Conservation (phyloP, 35 echinoderm and acorn worm genomes). For the Eucidaris tribuloides region DNA sequence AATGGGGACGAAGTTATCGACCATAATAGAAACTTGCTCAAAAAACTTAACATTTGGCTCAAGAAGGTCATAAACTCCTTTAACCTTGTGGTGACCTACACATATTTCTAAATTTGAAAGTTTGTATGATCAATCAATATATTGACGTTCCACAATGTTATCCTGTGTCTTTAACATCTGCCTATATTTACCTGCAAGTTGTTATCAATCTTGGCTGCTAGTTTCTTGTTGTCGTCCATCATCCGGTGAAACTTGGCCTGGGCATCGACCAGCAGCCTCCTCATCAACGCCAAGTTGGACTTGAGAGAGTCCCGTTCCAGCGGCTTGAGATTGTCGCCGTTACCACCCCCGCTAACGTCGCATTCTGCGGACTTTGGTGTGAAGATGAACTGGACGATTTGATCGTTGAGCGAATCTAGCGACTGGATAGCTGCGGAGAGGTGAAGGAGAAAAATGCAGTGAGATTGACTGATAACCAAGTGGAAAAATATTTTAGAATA, state of each 20-base stretch:
- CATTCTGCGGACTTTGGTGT: conserved; percentile 86
- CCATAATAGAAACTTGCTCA: too few species aligned
- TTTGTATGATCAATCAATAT: not conserved
- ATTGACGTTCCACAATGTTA: not conserved
- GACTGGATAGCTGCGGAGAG: conserved; percentile 91
- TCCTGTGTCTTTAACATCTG: too few species aligned
- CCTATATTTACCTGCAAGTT: conserved; percentile 51
- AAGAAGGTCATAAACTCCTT: too few species aligned
- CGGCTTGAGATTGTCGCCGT: conserved; percentile 2
- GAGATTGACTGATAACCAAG: too few species aligned
- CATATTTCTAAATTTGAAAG: not conserved
- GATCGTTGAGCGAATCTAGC: conserved; percentile 93
- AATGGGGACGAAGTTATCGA: too few species aligned
- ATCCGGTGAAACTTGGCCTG: conserved; percentile 91
- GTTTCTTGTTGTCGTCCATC: conserved; percentile 85
- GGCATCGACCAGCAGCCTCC: conserved; percentile 87
- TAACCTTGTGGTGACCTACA: too few species aligned
- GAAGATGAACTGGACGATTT: conserved; percentile 97
- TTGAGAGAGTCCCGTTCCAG: conserved; percentile 88
- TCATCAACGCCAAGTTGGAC: conserved; percentile 89
- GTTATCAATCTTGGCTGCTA: conserved; percentile 34
- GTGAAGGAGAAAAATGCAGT: conserved; percentile 17
- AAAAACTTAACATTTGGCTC: too few species aligned
- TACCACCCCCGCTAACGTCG: conserved; percentile 41
- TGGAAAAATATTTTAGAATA: too few species aligned